Base-by-base conservation (phyloP, 1,140 invertebrate species). In the Rhynchophorus ferrugineus region DNA sequence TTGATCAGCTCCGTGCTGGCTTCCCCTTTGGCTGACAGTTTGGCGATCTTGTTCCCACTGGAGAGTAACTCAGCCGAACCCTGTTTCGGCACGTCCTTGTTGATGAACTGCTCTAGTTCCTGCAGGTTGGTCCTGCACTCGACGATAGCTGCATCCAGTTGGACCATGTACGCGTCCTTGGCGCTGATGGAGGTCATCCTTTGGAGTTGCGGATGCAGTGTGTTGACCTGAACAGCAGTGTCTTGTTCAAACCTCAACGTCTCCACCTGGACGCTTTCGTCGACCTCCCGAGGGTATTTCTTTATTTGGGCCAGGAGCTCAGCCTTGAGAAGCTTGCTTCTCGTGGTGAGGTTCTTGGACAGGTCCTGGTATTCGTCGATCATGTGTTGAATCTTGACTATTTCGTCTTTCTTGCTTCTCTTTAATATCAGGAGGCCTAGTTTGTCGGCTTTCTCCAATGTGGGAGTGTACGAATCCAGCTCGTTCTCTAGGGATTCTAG, bases 181-280 rank as follows among this genome's bases (percentile, higher is more conserved):
- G 86, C 82, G 16, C 85, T 87, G 42, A 90, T 77, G 18, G 75
- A 80, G 3, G 75, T 74, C 47, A 82, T 70, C 19, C 75, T 72
- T 52, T 72, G 72, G 49, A 76, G 59, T 45, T 72, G 65, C 8
- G 73, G 68, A 0, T 79, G 78, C 14, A 85, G 61, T 1, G 87
- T 91, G 56, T 88, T 80, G 0, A 89, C 87, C 73, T 91, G 87
- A 6, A 87, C 79, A 1, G 82, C 79, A 2, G 78, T 77, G 55
- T 89, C 85, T 3, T 78, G 78, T 61, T 87, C 84, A 63, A 86
- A 87, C 61, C 74, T 83, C 0, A 87, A 66, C 0, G 85, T 87
- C 43, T 87, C 81, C 0, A 86, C 85, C 68, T 87, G 79, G 3
- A 81, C 73, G 17, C 77, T 73, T 51, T 80, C 76, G 47, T 80